Conservation (phyloP, 2,797 vertebrate genomes). For the Acanthopagrus latus region DNA sequence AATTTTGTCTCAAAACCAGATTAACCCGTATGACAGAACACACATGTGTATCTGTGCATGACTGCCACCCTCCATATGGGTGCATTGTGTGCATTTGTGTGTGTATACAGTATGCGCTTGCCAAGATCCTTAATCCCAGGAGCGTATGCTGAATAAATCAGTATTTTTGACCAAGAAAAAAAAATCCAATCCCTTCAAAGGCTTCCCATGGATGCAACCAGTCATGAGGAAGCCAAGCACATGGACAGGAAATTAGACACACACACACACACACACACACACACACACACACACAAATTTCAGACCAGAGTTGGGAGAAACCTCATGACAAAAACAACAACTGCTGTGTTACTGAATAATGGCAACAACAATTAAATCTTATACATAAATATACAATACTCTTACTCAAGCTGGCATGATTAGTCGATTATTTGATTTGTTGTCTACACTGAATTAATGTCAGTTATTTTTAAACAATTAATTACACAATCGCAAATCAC, state of each 20-base stretch:
- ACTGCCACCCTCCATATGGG: slow-evolving; percentile 9
- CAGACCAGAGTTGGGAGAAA: slow-evolving; percentile 13
- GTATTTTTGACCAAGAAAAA: slow-evolving; percentile 44
- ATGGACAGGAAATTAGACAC: slow-evolving; percentile 14
- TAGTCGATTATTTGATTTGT: too few species aligned
- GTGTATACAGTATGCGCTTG: slow-evolving; percentile 56
- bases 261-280: not conserved
- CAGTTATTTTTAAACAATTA: too few species aligned
- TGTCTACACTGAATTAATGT: too few species aligned
- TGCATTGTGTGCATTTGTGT: slow-evolving; percentile 38
- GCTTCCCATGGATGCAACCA: slow-evolving; percentile 39
- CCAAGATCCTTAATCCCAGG: slow-evolving; percentile 67
- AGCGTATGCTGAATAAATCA: slow-evolving; percentile 70
- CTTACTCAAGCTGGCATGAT: too few species aligned
- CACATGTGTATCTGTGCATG: slow-evolving; percentile 47
- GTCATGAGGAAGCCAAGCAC: slow-evolving; percentile 46
- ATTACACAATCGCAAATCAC: too few species aligned
- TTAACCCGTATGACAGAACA: slow-evolving; percentile 73
- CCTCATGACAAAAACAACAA: slow-evolving; percentile 15
- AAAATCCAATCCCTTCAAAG: slow-evolving; percentile 65
- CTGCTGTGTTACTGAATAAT: slow-evolving; percentile 1
- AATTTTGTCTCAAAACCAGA: slow-evolving; percentile 81
- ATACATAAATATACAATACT: not conserved
- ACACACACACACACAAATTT: not conserved
- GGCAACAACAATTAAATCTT: not conserved